phyloP scores from a whole-genome alignment of 1,140 invertebrate genomes.

The Bathynomus jamesi region DNA sequence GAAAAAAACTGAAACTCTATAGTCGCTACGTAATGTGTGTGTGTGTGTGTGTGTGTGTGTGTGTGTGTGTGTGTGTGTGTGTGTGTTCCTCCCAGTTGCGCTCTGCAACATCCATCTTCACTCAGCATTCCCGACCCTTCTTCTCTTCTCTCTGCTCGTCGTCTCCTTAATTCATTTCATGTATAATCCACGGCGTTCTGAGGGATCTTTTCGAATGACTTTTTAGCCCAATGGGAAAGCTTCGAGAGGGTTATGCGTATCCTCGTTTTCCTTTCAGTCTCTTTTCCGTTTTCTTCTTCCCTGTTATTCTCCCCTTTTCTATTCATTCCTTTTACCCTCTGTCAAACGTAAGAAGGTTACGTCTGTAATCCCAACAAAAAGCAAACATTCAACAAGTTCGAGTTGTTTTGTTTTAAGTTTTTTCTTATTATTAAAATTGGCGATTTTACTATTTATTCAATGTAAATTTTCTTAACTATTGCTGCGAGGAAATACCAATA shows the following conservation, averaged over 20 bases:
- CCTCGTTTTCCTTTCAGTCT: too few relatives aligned
- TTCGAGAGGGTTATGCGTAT: background rate
- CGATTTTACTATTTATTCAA: background rate
- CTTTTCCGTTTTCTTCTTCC: too few relatives aligned
- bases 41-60: too few relatives aligned
- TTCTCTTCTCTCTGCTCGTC: background rate
- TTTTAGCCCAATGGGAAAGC: background rate
- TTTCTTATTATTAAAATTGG: background rate
- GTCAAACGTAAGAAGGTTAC: background rate
- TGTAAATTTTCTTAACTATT: background rate
- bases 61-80: too few relatives aligned
- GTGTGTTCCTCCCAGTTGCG: too few relatives aligned
- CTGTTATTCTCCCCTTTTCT: background rate
- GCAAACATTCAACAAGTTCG: background rate
- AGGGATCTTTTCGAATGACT: background rate
- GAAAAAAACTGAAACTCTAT: too few relatives aligned
- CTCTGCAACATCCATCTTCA: too few relatives aligned
- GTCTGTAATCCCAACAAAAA: background rate
- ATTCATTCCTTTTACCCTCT: background rate
- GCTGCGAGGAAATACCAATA: too few relatives aligned
- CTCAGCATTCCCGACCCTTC: too few relatives aligned
- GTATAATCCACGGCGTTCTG: background rate
- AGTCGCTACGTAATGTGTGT: too few relatives aligned
- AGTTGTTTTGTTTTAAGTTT: background rate
- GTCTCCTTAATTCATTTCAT: background rate